Evolutionary conservation across 2,797 vertebrate species (phyloP), one percentile per base, ranked within the genome.

Genomic region (Thripadectes ignobilis): DNA sequence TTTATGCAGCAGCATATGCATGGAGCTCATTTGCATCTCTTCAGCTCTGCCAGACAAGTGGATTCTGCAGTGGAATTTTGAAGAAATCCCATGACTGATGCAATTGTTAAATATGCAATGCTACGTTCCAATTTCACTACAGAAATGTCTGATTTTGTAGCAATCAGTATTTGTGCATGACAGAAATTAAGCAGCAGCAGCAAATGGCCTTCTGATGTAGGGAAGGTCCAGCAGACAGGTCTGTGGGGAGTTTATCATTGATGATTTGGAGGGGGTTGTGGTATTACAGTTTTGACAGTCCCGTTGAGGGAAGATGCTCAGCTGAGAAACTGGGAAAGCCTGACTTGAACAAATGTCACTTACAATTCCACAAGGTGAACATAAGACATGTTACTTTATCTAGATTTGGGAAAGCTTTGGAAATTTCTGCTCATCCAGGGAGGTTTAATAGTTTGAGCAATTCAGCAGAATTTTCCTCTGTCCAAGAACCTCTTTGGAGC

Each of bases 21-120:
- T 6, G 54, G 85, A 32, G 19, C 63, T 95, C n/a, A 59, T 85
- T 83, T 94, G 30, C 88, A 94, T 89, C 52, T 62, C 75, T 74
- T 65, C 66, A 84, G 58, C 65, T 95, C 80, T 68, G 38, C 83
- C 63, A 2, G 76, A 36, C 57, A 23, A 77, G 87, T 73, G 52
- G 69, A 51, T 94, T 76, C 85, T 91, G 65, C 89, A 86, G 49
- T 57, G 77, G 48, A 78, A 78, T 95, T 96, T 36, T 81, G 54
- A 69, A 88, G 73, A 49, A 45, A 46, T 80, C 88, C 61, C 54
- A 0, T 29, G 46, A 58, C 54, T 68, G 79, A n/a, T 49, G 27
- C 80, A 85, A 36, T 80, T 36, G 65, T 89, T 85, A 57, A 72
- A 57, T 74, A 9, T 9, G 27, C 57, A 67, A 18, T 62, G n/a